Evolutionary conservation across 2,113 vertebrate species (phyloP).

Genomic region (Pica pica): DNA sequence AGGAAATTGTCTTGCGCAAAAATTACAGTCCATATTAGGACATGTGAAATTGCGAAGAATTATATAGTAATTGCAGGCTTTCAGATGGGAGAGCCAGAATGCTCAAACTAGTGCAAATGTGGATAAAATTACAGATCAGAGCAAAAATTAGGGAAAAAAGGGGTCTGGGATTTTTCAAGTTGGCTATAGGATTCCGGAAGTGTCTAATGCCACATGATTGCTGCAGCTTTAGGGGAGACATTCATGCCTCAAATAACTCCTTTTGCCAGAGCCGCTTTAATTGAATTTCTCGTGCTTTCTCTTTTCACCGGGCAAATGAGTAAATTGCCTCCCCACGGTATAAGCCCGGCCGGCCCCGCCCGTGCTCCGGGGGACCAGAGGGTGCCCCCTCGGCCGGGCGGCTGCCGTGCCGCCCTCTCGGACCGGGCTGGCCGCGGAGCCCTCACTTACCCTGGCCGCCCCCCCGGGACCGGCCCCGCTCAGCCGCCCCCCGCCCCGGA

Average conservation of each 20-base stretch:
- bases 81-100: constrained; percentile 99
- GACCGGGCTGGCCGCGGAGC: not conserved
- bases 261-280: constrained; percentile 76
- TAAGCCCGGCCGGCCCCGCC: constrained; percentile 45
- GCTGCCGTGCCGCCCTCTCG: not conserved
- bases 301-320: constrained; percentile 76
- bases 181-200: constrained; percentile 93
- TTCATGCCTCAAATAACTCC: constrained; percentile 79
- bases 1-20: constrained; percentile 99
- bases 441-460: not conserved
- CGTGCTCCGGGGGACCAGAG: not conserved
- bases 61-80: constrained; percentile 99
- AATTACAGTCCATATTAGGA: constrained; percentile 99
- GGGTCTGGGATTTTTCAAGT: constrained; percentile 98
- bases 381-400: not conserved
- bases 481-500: not conserved
- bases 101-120: constrained; percentile 98
- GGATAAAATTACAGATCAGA: constrained; percentile 99
- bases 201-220: constrained; percentile 87
- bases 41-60: constrained; percentile 99
- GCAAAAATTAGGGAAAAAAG: constrained; percentile 97
- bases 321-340: constrained; percentile 71
- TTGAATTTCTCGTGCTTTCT: constrained; percentile 77
- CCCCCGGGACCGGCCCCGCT: not conserved
- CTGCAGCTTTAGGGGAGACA: constrained; percentile 79